Evolutionary conservation across 2,797 vertebrate genomes (phyloP).

Genomic region (Anableps anableps): DNA sequence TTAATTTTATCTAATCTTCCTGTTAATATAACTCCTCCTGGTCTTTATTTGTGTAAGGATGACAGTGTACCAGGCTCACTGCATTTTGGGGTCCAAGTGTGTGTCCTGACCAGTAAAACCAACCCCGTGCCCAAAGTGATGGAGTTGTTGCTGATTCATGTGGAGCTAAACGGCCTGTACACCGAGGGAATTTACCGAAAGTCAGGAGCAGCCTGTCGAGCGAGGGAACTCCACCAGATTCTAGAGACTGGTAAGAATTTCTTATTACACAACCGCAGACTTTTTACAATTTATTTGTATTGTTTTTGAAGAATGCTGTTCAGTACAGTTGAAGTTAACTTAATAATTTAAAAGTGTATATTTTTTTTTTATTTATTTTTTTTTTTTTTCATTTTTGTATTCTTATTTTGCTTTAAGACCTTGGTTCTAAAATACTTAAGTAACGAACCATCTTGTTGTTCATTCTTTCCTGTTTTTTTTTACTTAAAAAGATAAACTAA

Average conservation of each 20-base stretch:
- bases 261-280: neutral
- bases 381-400: neutral
- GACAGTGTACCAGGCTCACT: slow-evolving; percentile 74
- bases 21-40: neutral
- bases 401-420: neutral
- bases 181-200: slow-evolving; percentile 98
- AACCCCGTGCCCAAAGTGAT: slow-evolving; percentile 88
- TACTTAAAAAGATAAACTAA: neutral
- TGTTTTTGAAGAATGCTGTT: neutral
- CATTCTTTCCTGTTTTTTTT: neutral
- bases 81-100: slow-evolving; percentile 91
- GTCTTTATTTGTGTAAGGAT: slow-evolving; percentile 56
- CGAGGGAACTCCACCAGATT: slow-evolving; percentile 89
- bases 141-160: slow-evolving; percentile 89
- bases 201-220: slow-evolving; percentile 89
- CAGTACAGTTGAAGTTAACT: neutral
- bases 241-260: slow-evolving; percentile 84
- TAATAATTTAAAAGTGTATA: neutral
- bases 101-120: slow-evolving; percentile 82
- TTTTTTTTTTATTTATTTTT: neutral
- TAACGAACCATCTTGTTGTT: neutral
- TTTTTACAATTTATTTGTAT: neutral
- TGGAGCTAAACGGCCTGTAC: slow-evolving; percentile 96
- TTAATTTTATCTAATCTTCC: neutral
- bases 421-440: neutral